Evolutionary conservation across 2,113 vertebrate species (phyloP).

Genomic region (Sinocyclocheilus rhinocerous): DNA sequence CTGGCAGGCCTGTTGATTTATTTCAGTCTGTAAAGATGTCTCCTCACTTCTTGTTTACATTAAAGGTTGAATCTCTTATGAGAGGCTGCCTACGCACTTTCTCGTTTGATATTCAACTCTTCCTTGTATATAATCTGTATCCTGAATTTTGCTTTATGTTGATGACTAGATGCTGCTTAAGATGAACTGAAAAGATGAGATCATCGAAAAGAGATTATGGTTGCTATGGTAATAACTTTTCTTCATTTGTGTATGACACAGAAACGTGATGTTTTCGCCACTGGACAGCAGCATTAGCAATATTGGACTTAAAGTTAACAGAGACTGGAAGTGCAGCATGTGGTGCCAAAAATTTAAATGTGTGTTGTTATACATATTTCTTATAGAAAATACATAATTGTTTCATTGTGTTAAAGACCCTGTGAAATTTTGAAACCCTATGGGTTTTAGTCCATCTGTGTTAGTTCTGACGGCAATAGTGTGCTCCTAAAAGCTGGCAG

Average conservation of each 20-base stretch:
- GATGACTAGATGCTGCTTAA: not conserved
- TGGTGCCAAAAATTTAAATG: not conserved
- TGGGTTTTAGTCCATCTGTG: not conserved
- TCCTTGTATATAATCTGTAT: slow-evolving; percentile 18
- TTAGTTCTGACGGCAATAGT: not conserved
- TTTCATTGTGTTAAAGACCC: not conserved
- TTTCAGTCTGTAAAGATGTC: slow-evolving; percentile 51
- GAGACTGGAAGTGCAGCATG: not conserved
- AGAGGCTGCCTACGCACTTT: slow-evolving; percentile 19
- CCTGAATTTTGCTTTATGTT: not conserved
- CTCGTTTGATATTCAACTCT: slow-evolving; percentile 45
- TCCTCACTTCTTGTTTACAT: slow-evolving; percentile 54
- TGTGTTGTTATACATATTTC: not conserved
- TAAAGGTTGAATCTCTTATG: slow-evolving; percentile 48
- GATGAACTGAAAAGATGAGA: slow-evolving; percentile 13
- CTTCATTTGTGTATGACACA: not conserved
- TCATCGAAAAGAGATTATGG: slow-evolving; percentile 5
- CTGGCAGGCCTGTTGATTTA: slow-evolving; percentile 52
- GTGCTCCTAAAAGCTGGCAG: not conserved
- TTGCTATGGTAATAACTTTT: slow-evolving; percentile 22
- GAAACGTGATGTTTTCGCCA: not conserved
- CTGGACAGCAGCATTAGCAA: not conserved
- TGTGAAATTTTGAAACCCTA: not conserved
- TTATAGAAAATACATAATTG: not conserved
- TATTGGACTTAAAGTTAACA: not conserved